Conservation (phyloP, 1,140 invertebrate genomes). For the Bombus haemorrhoidalis region DNA sequence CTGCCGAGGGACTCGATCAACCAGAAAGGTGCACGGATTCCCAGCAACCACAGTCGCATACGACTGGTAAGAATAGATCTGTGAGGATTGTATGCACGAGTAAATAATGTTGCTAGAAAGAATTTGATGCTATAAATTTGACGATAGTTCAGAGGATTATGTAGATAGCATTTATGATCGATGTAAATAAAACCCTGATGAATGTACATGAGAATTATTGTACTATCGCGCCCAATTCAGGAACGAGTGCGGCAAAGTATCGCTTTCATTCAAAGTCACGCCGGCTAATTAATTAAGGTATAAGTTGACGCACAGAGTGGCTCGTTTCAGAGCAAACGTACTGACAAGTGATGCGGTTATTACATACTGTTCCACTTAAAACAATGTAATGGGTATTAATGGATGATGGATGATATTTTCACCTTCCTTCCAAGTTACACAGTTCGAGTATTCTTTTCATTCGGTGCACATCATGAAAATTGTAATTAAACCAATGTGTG, state of each 20-base stretch:
- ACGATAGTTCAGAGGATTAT: constrained; percentile 25
- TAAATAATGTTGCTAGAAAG: constrained; percentile 33
- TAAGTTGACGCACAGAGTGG: background rate
- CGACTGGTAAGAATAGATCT: constrained; percentile 59
- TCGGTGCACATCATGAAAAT: background rate
- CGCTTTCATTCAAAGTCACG: background rate
- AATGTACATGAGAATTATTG: constrained; percentile 40
- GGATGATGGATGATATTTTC: background rate
- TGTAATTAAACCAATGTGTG: background rate
- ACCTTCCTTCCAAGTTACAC: background rate
- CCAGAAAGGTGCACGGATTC: constrained; percentile 70
- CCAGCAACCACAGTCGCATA: constrained; percentile 67
- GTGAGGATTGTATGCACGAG: constrained; percentile 31
- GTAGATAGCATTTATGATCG: constrained; percentile 50
- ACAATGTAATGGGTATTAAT: background rate
- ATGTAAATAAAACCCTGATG: constrained; percentile 55
- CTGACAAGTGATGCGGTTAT: too few relatives aligned
- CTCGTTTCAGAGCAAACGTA: too few relatives aligned
- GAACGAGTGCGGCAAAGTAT: background rate
- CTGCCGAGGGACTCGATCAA: constrained; percentile 75
- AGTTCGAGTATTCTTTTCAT: background rate
- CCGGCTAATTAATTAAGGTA: background rate
- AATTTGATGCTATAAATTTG: background rate
- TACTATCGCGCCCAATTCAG: constrained; percentile 33
- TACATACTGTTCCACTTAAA: background rate